phyloP scores from a whole-genome alignment of 2,797 vertebrate species.

The Rhinichthys osculus region DNA sequence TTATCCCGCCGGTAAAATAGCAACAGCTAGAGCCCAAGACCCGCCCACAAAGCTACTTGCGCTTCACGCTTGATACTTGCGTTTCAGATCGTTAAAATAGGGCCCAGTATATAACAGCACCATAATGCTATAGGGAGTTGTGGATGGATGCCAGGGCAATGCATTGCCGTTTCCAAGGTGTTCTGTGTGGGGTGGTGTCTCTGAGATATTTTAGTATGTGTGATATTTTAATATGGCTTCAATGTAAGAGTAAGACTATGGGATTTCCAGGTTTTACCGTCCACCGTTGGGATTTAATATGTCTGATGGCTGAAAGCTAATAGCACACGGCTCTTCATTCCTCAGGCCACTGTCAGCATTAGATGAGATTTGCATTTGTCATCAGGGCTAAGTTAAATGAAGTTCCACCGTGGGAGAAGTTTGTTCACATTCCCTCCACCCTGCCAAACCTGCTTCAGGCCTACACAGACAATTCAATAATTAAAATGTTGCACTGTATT shows the following conservation, averaged over 20 bases:
- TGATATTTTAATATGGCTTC: neutral
- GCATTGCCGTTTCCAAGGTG: neutral
- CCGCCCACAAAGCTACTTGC: no score
- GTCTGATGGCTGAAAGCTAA: neutral
- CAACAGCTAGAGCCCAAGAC: no score
- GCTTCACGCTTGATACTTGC: no score
- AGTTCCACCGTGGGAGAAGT: constrained; percentile 1
- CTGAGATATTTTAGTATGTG: neutral
- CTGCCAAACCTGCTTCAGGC: constrained; percentile 4
- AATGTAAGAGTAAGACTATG: neutral
- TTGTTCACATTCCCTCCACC: neutral
- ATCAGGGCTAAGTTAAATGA: constrained; percentile 51
- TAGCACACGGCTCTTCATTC: neutral
- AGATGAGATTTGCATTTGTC: constrained; percentile 34
- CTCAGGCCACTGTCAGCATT: constrained; percentile 15
- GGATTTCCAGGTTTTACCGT: neutral
- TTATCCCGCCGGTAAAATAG: no score
- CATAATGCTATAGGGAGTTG: neutral
- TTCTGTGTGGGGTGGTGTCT: neutral
- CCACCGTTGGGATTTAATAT: neutral
- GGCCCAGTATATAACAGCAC: no score
- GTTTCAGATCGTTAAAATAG: no score
- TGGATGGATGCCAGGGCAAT: neutral
- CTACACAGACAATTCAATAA: constrained; percentile 17
- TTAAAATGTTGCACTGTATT: constrained; percentile 25